These are phyloP conservation scores for Cynocephalus volans DNA, from an alignment of 2,113 vertebrate species.

Conservation along the genomic window DNA sequence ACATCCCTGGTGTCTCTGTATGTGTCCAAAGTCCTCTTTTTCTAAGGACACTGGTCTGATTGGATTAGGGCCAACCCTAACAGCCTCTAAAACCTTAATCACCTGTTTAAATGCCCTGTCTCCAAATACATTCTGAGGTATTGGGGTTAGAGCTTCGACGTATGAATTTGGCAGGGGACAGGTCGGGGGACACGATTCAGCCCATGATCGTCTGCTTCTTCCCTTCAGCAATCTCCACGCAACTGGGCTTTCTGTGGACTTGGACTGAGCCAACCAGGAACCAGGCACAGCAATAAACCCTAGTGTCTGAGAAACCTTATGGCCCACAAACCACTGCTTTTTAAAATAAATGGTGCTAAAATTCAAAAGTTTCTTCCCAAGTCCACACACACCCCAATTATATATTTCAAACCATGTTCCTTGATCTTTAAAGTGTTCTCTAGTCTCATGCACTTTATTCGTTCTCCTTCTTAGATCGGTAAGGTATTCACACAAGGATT, in stretches of 20 bases:
- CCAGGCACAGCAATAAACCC: background rate
- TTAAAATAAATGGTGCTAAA: background rate
- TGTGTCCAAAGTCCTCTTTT: background rate
- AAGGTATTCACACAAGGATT: background rate
- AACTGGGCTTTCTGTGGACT: background rate
- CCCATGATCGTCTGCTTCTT: no score
- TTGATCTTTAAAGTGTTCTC: conserved; percentile 19
- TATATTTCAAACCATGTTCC: background rate
- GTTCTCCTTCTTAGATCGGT: background rate
- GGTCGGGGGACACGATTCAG: background rate
- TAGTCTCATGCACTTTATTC: background rate
- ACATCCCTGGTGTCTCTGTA: background rate
- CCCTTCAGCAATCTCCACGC: background rate
- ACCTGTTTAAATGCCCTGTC: background rate
- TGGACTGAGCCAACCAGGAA: background rate
- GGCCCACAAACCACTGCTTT: background rate
- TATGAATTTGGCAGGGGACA: no score
- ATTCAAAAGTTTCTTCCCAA: background rate
- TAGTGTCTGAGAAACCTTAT: background rate
- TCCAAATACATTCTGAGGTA: background rate
- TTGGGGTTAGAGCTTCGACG: no score
- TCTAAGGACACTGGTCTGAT: background rate
- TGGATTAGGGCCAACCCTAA: background rate
- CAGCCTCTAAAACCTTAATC: background rate
- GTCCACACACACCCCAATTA: background rate